Evolutionary conservation across 2,797 vertebrate genomes (phyloP).

Genomic region (Arrhamphus sclerolepis): DNA sequence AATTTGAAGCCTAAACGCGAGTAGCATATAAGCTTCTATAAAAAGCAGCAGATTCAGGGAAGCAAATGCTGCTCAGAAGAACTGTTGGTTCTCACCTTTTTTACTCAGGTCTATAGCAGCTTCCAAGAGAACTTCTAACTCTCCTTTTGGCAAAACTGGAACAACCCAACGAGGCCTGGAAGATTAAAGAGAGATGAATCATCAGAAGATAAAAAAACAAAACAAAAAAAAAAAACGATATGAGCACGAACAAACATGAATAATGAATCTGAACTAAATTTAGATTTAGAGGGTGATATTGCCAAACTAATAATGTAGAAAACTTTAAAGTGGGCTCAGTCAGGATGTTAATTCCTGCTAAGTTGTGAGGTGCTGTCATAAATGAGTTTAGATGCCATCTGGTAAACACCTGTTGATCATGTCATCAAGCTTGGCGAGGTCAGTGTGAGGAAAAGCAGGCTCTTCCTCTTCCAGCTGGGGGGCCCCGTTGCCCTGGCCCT

Average conservation of each 20-base stretch:
- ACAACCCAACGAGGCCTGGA: conserved; percentile 98
- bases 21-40: no score
- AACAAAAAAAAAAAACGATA: background rate
- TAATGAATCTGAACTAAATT: no score
- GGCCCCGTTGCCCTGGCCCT: conserved; percentile 89
- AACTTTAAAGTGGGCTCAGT: no score
- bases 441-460: conserved; percentile 98
- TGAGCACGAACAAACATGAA: no score
- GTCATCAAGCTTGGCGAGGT: conserved; percentile 99
- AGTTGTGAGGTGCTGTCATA: no score
- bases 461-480: conserved; percentile 98
- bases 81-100: conserved; percentile 85
- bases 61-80: no score
- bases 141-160: conserved; percentile 99
- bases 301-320: no score
- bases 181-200: conserved; percentile 16
- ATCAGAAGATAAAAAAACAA: background rate
- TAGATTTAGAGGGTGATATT: no score
- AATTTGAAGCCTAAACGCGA: no score
- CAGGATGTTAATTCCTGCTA: no score
- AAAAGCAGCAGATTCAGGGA: no score
- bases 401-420: conserved; percentile 97
- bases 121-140: conserved; percentile 99
- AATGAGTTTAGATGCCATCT: no score
- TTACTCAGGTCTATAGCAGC: conserved; percentile 99